Conservation (phyloP, 2,888 invertebrate species). For the Himalopsyche kuldschensis region DNA sequence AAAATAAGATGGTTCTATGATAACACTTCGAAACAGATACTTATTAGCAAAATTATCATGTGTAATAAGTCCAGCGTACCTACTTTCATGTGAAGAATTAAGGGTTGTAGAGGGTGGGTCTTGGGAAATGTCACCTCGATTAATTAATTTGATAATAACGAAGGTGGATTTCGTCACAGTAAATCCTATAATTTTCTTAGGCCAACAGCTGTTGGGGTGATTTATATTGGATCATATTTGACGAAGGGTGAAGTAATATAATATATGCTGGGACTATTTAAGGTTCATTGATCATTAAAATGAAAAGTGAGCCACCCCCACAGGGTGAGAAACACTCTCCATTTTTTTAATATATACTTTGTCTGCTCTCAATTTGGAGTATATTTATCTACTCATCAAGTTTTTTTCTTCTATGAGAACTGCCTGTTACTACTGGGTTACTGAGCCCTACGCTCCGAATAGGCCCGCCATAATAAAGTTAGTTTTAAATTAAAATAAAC, state of each 20-base stretch:
- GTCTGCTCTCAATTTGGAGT: too few relatives aligned
- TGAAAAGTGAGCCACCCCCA: too few relatives aligned
- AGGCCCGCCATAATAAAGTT: too few relatives aligned
- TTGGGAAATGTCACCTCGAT: conserved; percentile 1
- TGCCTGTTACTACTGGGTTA: too few relatives aligned
- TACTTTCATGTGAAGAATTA: neutral
- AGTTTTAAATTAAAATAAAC: too few relatives aligned
- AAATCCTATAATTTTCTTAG: neutral
- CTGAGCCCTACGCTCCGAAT: too few relatives aligned
- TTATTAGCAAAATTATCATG: conserved; percentile 19
- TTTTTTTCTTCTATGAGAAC: too few relatives aligned
- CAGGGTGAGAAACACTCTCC: too few relatives aligned
- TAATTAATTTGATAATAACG: conserved; percentile 11
- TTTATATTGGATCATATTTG: neutral
- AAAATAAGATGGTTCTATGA: neutral
- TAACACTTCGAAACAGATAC: neutral
- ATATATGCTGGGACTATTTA: too few relatives aligned
- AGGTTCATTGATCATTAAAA: too few relatives aligned
- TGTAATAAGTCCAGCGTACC: conserved; percentile 8
- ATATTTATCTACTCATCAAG: too few relatives aligned
- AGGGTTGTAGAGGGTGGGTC: neutral
- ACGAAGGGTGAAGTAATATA: neutral
- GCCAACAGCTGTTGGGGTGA: neutral
- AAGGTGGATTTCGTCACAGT: neutral
- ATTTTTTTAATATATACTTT: too few relatives aligned